Base-by-base conservation (phyloP, 2,888 invertebrate genomes). In the Athrips mouffetella region DNA sequence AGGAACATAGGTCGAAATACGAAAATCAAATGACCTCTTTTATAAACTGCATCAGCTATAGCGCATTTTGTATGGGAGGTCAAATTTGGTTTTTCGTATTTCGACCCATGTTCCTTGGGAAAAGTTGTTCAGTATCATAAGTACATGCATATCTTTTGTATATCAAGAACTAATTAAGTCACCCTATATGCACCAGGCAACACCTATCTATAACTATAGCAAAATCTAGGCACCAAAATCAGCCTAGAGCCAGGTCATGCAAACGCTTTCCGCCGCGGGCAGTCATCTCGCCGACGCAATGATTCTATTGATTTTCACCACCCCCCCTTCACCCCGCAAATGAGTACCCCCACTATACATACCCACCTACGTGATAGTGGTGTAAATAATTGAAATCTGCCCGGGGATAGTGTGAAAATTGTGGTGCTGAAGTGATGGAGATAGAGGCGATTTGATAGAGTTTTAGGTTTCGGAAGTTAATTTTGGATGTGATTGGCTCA, bases 291-390 rank as follows among this genome's bases (percentile, higher is more conserved):
- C 60, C 69, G 63, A 62, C 72, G 80, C 82, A 75, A 85, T 87
- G 85, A 87, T 84, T 83, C 70, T 83, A 87, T 87, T 76, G 86
- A 87, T 87, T 80, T 81, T 64, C 75, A 69, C 76, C 65, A 70
- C 61, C 60, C 58, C 60, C 63, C 49, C 55, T 55, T 63, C 55
- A 49, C 50, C 53, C 49, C 52, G 42, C 50, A 50, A 48, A 45
- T 49, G 16, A 39, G 6, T 11, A 42, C 47, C 30, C 45, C 49
- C 45, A 39, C 39, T 11, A 42, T 10, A 49, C 50, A 40, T 11
- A 21, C 33, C 30, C 29, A 21, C 25, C 49, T 16, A 25, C 44
- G 18, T 33, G 31, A 41, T 35, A 35, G 30, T 16, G 48, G 7
- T 46, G 54, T 58, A 56, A 58, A 58, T 56, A 56, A 54, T 52